phyloP scores from a whole-genome alignment of 2,797 vertebrate species.

The Danio jaintianensis region DNA sequence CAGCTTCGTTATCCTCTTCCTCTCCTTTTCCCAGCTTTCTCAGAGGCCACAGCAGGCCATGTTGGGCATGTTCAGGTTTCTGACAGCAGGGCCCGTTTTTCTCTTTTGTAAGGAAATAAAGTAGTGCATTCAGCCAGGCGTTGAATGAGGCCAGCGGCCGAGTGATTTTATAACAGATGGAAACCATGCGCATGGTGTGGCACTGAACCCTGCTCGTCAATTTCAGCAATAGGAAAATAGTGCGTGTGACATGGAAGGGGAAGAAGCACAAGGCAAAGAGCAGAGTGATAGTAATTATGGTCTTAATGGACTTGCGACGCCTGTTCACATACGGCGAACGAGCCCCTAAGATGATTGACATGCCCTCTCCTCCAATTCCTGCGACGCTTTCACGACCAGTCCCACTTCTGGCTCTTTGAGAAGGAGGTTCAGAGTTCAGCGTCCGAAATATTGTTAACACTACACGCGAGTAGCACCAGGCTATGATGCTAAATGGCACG shows the following conservation, averaged over 20 bases:
- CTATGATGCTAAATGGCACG: constrained; percentile 82
- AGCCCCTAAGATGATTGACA: constrained; percentile 69
- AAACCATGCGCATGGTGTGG: constrained; percentile 77
- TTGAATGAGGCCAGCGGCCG: constrained; percentile 84
- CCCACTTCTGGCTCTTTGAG: constrained; percentile 61
- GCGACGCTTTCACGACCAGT: constrained; percentile 56
- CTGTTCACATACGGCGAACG: constrained; percentile 79
- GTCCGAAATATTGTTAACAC: constrained; percentile 82
- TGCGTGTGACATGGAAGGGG: constrained; percentile 84
- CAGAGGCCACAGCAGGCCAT: constrained; percentile 77
- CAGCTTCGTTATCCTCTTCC: constrained; percentile 72
- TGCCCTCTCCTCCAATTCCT: constrained; percentile 68
- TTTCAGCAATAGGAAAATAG: constrained; percentile 80
- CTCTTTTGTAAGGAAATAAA: constrained; percentile 86
- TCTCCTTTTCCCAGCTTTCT: constrained; percentile 76
- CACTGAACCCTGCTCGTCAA: constrained; percentile 73
- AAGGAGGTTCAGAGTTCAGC: constrained; percentile 71
- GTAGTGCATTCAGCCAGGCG: constrained; percentile 84
- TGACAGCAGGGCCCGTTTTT: constrained; percentile 78
- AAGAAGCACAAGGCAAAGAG: constrained; percentile 84
- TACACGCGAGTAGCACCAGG: constrained; percentile 85
- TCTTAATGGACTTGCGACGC: constrained; percentile 82
- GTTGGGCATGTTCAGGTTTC: constrained; percentile 58
- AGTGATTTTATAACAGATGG: constrained; percentile 86
- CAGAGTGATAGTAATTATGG: constrained; percentile 84